A percentile compares a stretch with the other conserved stretches of the same genome.
phyloP scores from a whole-genome alignment of 1,140 invertebrate species.

The Cylas formicarius region DNA sequence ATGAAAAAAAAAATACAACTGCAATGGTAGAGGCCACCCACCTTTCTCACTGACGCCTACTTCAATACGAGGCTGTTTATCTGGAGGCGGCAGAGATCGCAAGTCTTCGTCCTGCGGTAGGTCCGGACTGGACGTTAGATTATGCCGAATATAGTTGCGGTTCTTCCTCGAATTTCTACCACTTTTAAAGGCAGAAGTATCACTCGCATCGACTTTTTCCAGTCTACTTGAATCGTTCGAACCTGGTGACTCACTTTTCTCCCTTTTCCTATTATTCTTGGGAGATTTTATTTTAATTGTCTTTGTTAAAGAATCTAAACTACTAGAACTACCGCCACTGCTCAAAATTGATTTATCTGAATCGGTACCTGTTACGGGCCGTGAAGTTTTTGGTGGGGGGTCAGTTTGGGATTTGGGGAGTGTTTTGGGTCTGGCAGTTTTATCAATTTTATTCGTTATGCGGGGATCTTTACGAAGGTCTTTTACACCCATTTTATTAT shows the following conservation, averaged over 20 bases:
- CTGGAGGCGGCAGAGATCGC: conserved; percentile 40
- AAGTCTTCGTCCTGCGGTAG: conserved; percentile 54
- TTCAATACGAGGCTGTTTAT: conserved; percentile 29
- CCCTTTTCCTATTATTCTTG: conserved; percentile 23
- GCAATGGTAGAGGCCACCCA: too few relatives aligned
- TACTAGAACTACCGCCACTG: conserved; percentile 8
- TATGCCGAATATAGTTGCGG: conserved; percentile 56
- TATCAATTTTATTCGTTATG: conserved; percentile 34
- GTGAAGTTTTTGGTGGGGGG: conserved; percentile 22
- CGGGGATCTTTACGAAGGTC: conserved; percentile 37
- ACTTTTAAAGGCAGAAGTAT: conserved; percentile 32
- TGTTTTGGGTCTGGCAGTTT: conserved; percentile 37
- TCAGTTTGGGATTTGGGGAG: conserved; percentile 39
- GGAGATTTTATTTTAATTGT: conserved; percentile 13
- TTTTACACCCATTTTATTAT: conserved; percentile 36
- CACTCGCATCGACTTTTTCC: conserved; percentile 27
- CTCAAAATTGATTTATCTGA: conserved; percentile 13
- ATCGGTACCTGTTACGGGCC: conserved; percentile 2
- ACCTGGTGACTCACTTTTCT: conserved; percentile 18
- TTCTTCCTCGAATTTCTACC: conserved; percentile 54
- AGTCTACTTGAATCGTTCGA: conserved; percentile 5
- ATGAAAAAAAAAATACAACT: too few relatives aligned
- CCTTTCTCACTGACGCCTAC: background rate
- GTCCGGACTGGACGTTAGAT: conserved; percentile 48
- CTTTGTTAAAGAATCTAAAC: conserved; percentile 33